Conservation (phyloP, 2,888 invertebrate species). For the Dorcus hopei region DNA sequence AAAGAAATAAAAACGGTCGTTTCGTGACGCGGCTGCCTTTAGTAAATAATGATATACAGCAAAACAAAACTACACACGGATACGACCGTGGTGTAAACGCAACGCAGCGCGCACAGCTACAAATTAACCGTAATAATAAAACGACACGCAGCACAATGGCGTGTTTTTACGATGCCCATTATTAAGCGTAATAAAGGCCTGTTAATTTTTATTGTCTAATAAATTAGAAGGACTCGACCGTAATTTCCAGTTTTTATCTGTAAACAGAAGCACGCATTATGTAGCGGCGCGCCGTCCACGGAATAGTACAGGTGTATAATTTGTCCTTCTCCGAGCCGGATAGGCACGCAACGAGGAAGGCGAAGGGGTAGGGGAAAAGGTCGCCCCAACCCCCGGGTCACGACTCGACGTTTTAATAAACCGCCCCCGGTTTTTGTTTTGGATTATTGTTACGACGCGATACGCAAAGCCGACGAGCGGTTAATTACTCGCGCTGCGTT, state of each 20-base stretch:
- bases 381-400: no score
- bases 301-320: not conserved
- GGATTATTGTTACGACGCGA: no score
- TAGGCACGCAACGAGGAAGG: no score
- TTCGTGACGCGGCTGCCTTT: no score
- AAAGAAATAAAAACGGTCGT: no score
- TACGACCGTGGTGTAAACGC: not conserved
- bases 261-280: not conserved
- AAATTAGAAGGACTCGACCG: conserved; percentile 18
- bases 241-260: conserved; percentile 3
- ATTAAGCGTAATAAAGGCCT: conserved; percentile 22
- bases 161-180: conserved; percentile 10
- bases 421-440: no score
- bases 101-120: not conserved
- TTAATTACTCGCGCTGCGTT: no score
- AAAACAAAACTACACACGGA: not conserved
- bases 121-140: conserved; percentile 6
- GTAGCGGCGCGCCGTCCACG: not conserved
- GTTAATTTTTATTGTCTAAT: conserved; percentile 26
- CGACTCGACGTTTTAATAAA: no score
- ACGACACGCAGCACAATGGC: not conserved
- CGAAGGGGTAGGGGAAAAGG: no score
- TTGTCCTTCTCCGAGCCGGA: not conserved
- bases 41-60: not conserved
- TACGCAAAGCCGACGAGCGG: no score